Evolutionary conservation across 2,113 vertebrate species (phyloP).

Genomic region (Ammodytes marinus): DNA sequence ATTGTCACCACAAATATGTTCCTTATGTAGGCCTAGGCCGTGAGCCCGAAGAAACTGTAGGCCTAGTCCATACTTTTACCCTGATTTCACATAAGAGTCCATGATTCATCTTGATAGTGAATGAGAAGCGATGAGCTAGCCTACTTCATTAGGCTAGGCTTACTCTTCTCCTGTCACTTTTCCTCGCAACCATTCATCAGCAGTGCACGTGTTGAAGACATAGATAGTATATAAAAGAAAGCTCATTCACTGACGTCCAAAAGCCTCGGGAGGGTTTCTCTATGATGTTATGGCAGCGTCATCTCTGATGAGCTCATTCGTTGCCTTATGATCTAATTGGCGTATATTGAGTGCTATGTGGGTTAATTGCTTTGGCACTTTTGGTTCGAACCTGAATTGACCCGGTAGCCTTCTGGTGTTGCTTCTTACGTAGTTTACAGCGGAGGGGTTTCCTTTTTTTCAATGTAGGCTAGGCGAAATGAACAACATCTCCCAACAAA

Average conservation of each 20-base stretch:
- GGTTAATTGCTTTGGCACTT: constrained; percentile 43
- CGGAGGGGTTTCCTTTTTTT: too few species aligned
- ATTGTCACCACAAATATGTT: neutral
- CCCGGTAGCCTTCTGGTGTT: constrained; percentile 7
- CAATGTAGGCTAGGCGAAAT: neutral
- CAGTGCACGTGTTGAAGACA: neutral
- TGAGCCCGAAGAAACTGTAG: too few species aligned
- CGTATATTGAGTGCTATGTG: constrained; percentile 6
- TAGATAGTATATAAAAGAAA: too few species aligned
- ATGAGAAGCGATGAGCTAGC: too few species aligned
- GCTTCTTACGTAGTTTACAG: neutral
- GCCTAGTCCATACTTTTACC: neutral
- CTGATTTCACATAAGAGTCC: neutral
- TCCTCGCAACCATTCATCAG: too few species aligned
- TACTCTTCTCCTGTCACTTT: neutral
- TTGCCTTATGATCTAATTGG: constrained; percentile 34
- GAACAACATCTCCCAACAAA: neutral
- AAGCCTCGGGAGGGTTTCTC: neutral
- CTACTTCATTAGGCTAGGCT: neutral
- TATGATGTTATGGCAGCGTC: constrained; percentile 48
- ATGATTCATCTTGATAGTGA: neutral
- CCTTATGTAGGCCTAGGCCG: neutral
- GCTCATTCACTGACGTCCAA: neutral
- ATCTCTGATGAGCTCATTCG: constrained; percentile 52
- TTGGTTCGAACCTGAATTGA: constrained; percentile 6